phyloP scores from a whole-genome alignment of 2,888 invertebrate genomes.

The Gymnosoma rotundatum region DNA sequence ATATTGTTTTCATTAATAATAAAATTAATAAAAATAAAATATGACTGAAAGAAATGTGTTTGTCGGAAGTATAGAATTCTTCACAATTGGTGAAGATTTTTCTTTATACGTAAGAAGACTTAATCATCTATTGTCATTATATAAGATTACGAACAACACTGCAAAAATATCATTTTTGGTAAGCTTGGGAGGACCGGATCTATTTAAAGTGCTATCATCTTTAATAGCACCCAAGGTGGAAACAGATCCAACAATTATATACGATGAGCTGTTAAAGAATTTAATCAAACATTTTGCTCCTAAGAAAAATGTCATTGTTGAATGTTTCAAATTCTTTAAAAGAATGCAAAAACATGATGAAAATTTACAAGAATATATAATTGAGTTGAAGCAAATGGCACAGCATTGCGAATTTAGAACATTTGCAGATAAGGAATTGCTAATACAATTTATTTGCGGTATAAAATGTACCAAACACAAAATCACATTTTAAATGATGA shows the following conservation, averaged over 20 bases:
- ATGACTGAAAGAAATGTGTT: conserved; percentile 40
- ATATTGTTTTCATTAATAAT: not conserved
- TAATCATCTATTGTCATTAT: conserved; percentile 30
- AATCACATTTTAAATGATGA: conserved; percentile 29
- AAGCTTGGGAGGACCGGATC: conserved; percentile 30
- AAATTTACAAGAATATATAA: conserved; percentile 24
- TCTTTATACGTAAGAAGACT: conserved; percentile 31
- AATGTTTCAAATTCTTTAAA: conserved; percentile 49
- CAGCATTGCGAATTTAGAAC: conserved; percentile 34
- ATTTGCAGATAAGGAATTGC: conserved; percentile 24
- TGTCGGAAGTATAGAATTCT: conserved; percentile 36
- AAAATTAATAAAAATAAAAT: conserved; percentile 2
- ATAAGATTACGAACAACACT: conserved; percentile 9
- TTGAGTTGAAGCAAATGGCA: conserved; percentile 36
- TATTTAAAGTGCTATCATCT: conserved; percentile 25
- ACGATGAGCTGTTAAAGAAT: conserved; percentile 8
- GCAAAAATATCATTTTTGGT: conserved; percentile 29
- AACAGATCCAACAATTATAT: conserved; percentile 20
- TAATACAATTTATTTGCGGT: conserved; percentile 46
- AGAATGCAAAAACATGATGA: conserved; percentile 18
- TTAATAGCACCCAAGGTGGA: conserved; percentile 35
- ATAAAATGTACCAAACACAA: conserved; percentile 27
- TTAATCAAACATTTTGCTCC: conserved; percentile 34
- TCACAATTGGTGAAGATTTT: conserved; percentile 47
- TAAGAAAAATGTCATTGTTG: conserved; percentile 38